Evolutionary conservation across 2,888 invertebrate genomes (phyloP), one percentile per base, ranked within the genome.

Genomic region (Synanthedon tipuliformis): DNA sequence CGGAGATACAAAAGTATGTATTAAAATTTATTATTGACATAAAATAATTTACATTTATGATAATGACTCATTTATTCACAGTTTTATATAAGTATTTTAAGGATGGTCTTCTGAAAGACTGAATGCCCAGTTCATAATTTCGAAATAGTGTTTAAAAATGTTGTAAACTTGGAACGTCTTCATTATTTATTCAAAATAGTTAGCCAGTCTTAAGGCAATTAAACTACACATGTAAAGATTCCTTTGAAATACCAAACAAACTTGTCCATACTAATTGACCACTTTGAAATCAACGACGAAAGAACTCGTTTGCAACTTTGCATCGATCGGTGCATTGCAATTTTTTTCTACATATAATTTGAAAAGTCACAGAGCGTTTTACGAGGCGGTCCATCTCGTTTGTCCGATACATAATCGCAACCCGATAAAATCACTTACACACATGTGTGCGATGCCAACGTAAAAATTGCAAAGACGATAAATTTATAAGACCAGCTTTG

Each of bases 381-480:
- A 45, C 45, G 15, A 45, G n/a, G 45, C 15, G 45, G 45, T n/a
- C 45, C 7, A 45, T 45, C n/a, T 45, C 7, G 45, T 45, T 45
- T n/a, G 45, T 45, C 8, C 45, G 13, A 15, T 45, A 4, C 11
- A 13, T 45, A 45, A 45, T 45, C 45, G 45, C 45, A 15, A 34
- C 34, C 34, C 34, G 10, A 34, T 34, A 45, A 45, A 15, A 45
- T 45, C 45, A 45, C 15, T n/a, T 45, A 65, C 52, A 60, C 59
- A 55, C 59, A 55, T 63, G 45, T 45, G 45, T 45, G 45, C 8
- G 15, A 45, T 45, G 75, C 73, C 15, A 8, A 45, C 15, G 75
- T 73, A 73, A 71, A 76, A 75, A 75, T 77, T 68, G 67, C 64
- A n/a, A 45, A 45, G 4, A n/a, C 63, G 66, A 73, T 71, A 70